Evolutionary conservation across 2,888 invertebrate genomes (phyloP).

Genomic region (Conomelus anceps): DNA sequence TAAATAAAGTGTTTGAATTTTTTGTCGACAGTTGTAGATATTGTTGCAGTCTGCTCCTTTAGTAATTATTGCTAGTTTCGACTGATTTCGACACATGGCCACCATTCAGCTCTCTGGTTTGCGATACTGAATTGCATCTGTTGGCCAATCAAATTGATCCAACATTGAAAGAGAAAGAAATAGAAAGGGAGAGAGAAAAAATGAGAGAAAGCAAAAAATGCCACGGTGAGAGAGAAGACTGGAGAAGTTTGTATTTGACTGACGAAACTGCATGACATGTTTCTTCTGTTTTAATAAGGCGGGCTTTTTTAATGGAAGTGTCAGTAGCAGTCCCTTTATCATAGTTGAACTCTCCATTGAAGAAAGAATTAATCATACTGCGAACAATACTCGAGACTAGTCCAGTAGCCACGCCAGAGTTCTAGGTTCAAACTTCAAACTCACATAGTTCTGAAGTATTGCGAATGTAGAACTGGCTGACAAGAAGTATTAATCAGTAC

Average conservation of each 20-base stretch:
- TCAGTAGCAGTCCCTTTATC: not conserved
- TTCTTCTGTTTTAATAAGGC: not conserved
- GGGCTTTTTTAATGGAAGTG: not conserved
- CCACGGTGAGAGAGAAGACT: not conserved
- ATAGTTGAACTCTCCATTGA: not conserved
- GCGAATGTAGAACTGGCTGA: too few species aligned
- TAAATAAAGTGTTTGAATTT: not conserved
- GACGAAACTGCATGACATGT: not conserved
- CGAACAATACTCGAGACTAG: not conserved
- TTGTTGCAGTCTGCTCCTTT: not conserved
- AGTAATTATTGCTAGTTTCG: not conserved
- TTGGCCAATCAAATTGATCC: not conserved
- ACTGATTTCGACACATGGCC: not conserved
- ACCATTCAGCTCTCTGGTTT: not conserved
- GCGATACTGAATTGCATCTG: not conserved
- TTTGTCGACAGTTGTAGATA: not conserved
- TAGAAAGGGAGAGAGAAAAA: not conserved
- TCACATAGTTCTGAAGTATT: too few species aligned
- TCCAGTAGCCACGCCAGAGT: not conserved
- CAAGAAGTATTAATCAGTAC: too few species aligned
- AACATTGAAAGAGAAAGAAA: not conserved
- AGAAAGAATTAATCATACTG: not conserved
- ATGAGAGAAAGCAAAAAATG: too few species aligned
- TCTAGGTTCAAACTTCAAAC: too few species aligned
- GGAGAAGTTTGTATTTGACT: not conserved